A percentile compares a stretch with the other conserved stretches of the same genome.
phyloP scores from a whole-genome alignment of 2,888 invertebrate species.

The Ptycholaimellus sp. region DNA sequence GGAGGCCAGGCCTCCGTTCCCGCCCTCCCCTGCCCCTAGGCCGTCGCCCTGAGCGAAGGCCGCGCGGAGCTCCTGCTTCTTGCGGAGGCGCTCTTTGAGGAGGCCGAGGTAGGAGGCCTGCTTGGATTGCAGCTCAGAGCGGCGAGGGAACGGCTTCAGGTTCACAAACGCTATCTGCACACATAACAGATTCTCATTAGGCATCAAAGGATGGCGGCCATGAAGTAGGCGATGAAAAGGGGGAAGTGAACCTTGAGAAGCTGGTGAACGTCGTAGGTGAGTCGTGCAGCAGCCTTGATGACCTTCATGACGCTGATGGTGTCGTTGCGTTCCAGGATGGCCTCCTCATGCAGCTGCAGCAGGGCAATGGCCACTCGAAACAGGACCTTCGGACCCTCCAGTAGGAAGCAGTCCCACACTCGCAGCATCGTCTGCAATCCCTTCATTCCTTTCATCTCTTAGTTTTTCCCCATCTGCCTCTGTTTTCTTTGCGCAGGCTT shows the following conservation, averaged over 20 bases:
- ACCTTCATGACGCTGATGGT: conserved; percentile 34
- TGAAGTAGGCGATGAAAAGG: too few species aligned
- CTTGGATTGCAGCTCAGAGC: conserved; percentile 28
- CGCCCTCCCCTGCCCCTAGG: too few species aligned
- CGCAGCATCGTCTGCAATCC: conserved; percentile 30
- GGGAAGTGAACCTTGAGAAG: conserved; percentile 26
- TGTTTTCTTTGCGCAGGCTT: too few species aligned
- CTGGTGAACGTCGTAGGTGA: conserved; percentile 32
- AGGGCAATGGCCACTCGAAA: conserved; percentile 33
- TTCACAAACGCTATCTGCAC: conserved; percentile 31
- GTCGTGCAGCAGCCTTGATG: conserved; percentile 31
- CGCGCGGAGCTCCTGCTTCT: conserved; percentile 24
- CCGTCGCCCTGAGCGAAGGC: too few species aligned
- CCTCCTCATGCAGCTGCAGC: conserved; percentile 28
- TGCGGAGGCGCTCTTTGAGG: conserved; percentile 29
- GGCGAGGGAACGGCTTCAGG: conserved; percentile 30
- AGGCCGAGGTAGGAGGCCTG: conserved; percentile 30
- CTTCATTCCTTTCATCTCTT: too few species aligned
- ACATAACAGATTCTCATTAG: neutral
- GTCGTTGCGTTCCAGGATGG: conserved; percentile 28
- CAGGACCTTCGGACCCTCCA: conserved; percentile 35
- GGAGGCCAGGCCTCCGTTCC: too few species aligned
- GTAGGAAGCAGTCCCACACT: conserved; percentile 36
- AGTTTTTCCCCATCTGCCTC: too few species aligned
- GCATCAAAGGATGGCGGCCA: too few species aligned